These are phyloP conservation scores for Hassar affinis DNA, from an alignment of 2,113 vertebrate species.

Conservation along the genomic window DNA sequence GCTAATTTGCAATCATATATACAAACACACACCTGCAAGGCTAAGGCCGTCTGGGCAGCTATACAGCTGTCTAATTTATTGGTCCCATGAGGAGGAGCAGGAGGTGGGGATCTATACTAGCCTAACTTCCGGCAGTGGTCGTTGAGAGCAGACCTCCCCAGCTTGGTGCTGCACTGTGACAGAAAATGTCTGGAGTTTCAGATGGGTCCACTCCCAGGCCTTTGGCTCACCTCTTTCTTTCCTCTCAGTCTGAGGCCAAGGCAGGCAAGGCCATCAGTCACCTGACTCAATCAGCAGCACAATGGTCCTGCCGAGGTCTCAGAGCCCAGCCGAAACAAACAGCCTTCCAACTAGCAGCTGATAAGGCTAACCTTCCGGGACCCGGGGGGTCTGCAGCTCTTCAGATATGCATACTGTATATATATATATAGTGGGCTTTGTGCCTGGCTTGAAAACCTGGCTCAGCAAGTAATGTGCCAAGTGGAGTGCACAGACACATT, in stretches of 20 bases:
- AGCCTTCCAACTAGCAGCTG: slow-evolving; percentile 69
- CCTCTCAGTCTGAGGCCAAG: slow-evolving; percentile 60
- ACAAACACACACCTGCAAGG: slow-evolving; percentile 79
- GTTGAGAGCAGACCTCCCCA: slow-evolving; percentile 49
- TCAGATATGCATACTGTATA: slow-evolving; percentile 54
- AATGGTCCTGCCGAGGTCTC: slow-evolving; percentile 69
- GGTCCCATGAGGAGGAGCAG: slow-evolving; percentile 69
- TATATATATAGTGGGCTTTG: slow-evolving; percentile 35
- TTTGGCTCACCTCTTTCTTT: slow-evolving; percentile 69
- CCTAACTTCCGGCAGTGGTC: slow-evolving; percentile 67
- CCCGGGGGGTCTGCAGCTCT: slow-evolving; percentile 59
- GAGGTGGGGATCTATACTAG: slow-evolving; percentile 68
- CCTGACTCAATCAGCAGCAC: slow-evolving; percentile 70
- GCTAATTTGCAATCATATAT: slow-evolving; percentile 67
- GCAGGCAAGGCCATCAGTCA: slow-evolving; percentile 75
- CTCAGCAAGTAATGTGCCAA: slow-evolving; percentile 40
- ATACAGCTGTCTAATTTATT: slow-evolving; percentile 76
- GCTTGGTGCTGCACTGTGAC: slow-evolving; percentile 41
- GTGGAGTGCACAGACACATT: slow-evolving; percentile 13
- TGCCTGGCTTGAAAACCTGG: slow-evolving; percentile 22
- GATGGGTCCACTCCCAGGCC: slow-evolving; percentile 55
- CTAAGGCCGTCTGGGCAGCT: slow-evolving; percentile 71
- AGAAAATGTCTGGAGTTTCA: slow-evolving; percentile 52
- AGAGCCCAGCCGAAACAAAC: slow-evolving; percentile 62
- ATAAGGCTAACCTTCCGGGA: slow-evolving; percentile 77